phyloP scores from a whole-genome alignment of 2,888 invertebrate genomes.

The Eremobia ochroleuca region DNA sequence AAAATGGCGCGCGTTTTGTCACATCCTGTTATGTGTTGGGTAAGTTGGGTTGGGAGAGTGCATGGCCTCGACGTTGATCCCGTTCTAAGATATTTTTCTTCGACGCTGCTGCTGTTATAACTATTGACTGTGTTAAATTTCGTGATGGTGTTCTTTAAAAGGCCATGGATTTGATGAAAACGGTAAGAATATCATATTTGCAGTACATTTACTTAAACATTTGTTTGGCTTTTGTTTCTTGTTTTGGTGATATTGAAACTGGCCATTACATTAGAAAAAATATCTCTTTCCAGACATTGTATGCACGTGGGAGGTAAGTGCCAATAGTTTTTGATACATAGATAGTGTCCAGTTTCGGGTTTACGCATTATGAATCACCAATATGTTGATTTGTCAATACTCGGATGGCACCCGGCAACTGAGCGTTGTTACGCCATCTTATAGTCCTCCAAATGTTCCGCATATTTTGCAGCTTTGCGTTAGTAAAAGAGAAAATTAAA shows the following conservation, averaged over 20 bases:
- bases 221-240: constrained; percentile 91
- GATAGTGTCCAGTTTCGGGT: constrained; percentile 84
- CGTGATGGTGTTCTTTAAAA: constrained; percentile 91
- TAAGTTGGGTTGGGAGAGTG: no score
- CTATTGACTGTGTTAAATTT: constrained; percentile 85
- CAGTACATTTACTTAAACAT: constrained; percentile 80
- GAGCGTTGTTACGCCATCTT: constrained; percentile 91
- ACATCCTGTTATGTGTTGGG: constrained; percentile 88
- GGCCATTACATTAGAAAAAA: constrained; percentile 91
- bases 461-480: constrained; percentile 87
- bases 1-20: constrained; percentile 89
- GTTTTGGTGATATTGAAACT: constrained; percentile 91
- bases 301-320: constrained; percentile 91
- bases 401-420: constrained; percentile 89
- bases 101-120: constrained; percentile 83
- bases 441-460: constrained; percentile 88
- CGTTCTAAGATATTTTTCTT: constrained; percentile 84
- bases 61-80: constrained; percentile 88
- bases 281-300: constrained; percentile 91
- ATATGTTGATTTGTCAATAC: constrained; percentile 90
- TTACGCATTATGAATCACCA: constrained; percentile 80
- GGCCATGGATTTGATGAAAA: constrained; percentile 92
- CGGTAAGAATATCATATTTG: constrained; percentile 86
- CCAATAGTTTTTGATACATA: constrained; percentile 83
- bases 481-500: constrained; percentile 81